A percentile compares a stretch with the other conserved stretches of the same genome.
Evolutionary conservation across 2,113 vertebrate species (phyloP).

Genomic region (Tachysurus vachellii): DNA sequence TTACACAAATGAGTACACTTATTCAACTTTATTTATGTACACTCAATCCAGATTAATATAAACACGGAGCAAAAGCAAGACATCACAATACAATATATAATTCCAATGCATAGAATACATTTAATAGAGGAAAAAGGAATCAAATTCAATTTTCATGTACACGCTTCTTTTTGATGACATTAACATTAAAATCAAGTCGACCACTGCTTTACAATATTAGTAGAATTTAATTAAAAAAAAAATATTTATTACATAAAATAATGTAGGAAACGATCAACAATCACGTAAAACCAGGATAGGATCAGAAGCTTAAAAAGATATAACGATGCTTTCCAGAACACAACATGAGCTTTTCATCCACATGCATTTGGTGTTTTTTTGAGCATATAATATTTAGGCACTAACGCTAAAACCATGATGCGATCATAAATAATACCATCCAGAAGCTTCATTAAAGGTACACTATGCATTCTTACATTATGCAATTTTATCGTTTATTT

Average conservation of each 20-base stretch:
- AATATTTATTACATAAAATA: conserved; percentile 9
- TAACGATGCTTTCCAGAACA: conserved; percentile 15
- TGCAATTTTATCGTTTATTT: not conserved
- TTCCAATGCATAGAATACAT: conserved; percentile 66
- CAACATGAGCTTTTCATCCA: conserved; percentile 12
- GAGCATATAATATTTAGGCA: conserved; percentile 21
- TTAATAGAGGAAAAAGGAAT: conserved; percentile 58
- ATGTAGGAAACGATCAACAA: conserved; percentile 11
- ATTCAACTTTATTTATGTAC: conserved; percentile 71
- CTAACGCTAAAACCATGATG: conserved; percentile 27
- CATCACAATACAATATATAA: conserved; percentile 64
- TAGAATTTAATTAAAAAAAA: not conserved
- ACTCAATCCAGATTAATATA: conserved; percentile 71
- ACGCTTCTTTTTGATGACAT: conserved; percentile 18
- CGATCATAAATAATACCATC: conserved; percentile 2
- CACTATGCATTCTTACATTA: conserved; percentile 1
- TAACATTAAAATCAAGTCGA: conserved; percentile 30
- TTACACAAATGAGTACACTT: conserved; percentile 23
- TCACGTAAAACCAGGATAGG: conserved; percentile 31
- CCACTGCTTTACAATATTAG: conserved; percentile 36
- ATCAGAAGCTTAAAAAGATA: conserved; percentile 26
- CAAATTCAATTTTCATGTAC: conserved; percentile 9
- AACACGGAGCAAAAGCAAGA: conserved; percentile 75
- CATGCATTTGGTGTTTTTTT: conserved; percentile 11
- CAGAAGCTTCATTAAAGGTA: conserved; percentile 28